A percentile compares a stretch with the other conserved stretches of the same genome.
These are phyloP conservation scores for Porites divaricata DNA, from an alignment of 92 coral and sea anemone species.

Conservation along the genomic window DNA sequence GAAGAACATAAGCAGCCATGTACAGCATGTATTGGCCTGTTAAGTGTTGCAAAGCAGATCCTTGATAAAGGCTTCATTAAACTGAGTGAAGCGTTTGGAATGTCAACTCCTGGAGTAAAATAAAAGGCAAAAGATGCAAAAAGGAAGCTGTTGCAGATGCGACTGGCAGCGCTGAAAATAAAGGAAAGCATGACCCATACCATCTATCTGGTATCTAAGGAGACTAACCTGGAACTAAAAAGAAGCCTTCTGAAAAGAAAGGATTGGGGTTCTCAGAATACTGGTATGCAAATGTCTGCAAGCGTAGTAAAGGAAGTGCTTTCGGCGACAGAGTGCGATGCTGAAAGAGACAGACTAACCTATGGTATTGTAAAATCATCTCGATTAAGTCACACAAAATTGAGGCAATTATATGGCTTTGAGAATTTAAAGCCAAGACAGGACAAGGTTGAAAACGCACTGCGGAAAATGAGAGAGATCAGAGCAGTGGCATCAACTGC, in stretches of 20 bases:
- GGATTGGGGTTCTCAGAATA: constrained; percentile 4
- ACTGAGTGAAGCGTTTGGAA: constrained; percentile 38
- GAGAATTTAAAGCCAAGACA: constrained; percentile 1
- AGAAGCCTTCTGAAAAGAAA: constrained; percentile 17
- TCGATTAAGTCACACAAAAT: constrained; percentile 43
- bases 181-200: constrained; percentile 1
- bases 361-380: constrained; percentile 46
- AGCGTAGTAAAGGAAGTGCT: constrained; percentile 34
- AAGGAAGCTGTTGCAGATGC: constrained; percentile 62
- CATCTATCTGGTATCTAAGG: constrained; percentile 2
- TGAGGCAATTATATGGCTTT: constrained; percentile 43
- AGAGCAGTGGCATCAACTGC: background rate
- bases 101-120: constrained; percentile 17
- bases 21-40: constrained; percentile 22
- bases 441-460: background rate
- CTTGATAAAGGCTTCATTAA: constrained; percentile 42
- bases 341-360: constrained; percentile 57
- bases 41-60: constrained; percentile 51
- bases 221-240: background rate
- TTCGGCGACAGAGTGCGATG: constrained; percentile 48
- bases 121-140: constrained; percentile 44
- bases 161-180: constrained; percentile 47
- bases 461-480: constrained; percentile 28
- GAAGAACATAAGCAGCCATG: constrained; percentile 55
- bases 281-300: background rate